A percentile compares a stretch with the other conserved stretches of the same genome.
phyloP scores from a whole-genome alignment of 92 coral and sea anemone species.

The Paramuricea clavata region DNA sequence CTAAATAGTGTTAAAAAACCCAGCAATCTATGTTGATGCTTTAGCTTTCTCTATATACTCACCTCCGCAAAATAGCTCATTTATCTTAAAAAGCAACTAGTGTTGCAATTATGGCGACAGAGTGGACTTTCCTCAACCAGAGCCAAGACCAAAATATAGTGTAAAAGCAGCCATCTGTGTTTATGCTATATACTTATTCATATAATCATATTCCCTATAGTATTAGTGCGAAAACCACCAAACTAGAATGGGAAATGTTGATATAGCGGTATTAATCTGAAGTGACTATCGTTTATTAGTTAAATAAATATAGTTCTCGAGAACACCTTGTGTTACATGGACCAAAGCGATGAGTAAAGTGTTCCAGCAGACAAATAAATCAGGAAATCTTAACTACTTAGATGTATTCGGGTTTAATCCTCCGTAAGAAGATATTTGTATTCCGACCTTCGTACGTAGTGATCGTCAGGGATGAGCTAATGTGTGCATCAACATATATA shows the following conservation, averaged over 20 bases:
- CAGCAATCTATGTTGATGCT: not conserved
- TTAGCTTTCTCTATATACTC: not conserved
- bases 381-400: conserved; percentile 49
- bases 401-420: not conserved
- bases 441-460: not conserved
- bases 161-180: not conserved
- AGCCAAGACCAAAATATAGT: not conserved
- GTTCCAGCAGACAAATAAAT: conserved; percentile 43
- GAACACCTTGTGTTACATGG: conserved; percentile 2
- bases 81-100: not conserved
- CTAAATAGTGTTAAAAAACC: not conserved
- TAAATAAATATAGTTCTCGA: conserved; percentile 22
- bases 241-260: conserved; percentile 4
- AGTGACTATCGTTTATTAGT: not conserved
- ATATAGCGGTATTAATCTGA: conserved; percentile 6
- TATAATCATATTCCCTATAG: not conserved
- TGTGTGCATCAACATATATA: too few species aligned
- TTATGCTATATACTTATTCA: not conserved
- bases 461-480: not conserved
- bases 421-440: conserved; percentile 19
- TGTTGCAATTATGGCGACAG: not conserved
- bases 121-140: not conserved
- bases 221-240: not conserved
- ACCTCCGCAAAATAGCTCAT: not conserved
- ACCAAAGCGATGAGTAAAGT: conserved; percentile 45